phyloP scores from a whole-genome alignment of 2,888 invertebrate species.

The Microplitis manilae region DNA sequence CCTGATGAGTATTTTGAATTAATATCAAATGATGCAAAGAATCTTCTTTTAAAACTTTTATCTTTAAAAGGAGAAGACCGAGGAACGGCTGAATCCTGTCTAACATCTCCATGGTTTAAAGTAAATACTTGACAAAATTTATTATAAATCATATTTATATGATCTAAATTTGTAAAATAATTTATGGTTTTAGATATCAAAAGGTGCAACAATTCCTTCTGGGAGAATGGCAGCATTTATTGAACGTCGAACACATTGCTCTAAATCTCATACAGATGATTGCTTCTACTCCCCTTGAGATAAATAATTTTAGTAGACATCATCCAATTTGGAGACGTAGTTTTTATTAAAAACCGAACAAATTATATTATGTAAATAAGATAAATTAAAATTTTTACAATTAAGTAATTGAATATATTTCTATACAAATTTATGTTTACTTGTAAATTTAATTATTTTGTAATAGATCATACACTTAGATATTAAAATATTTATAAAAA shows the following conservation, averaged over 20 bases:
- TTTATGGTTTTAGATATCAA: conserved; percentile 59
- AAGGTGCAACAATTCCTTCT: conserved; percentile 67
- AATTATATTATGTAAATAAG: conserved; percentile 46
- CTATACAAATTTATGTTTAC: conserved; percentile 11
- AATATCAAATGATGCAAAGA: conserved; percentile 80
- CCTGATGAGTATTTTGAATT: conserved; percentile 84
- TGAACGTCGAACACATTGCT: conserved; percentile 67
- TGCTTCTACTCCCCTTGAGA: conserved; percentile 56
- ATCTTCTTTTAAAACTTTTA: conserved; percentile 78
- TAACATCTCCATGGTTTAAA: conserved; percentile 73
- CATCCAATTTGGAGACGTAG: conserved; percentile 6
- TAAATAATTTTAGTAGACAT: conserved; percentile 4
- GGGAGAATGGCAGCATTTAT: conserved; percentile 68
- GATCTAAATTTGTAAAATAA: background rate
- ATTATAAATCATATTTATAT: background rate
- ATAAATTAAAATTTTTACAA: conserved; percentile 49
- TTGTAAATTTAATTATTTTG: conserved; percentile 15
- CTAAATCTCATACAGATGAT: conserved; percentile 67
- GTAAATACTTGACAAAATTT: conserved; percentile 51
- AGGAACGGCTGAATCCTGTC: conserved; percentile 71
- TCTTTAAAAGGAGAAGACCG: conserved; percentile 75
- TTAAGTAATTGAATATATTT: conserved; percentile 37
- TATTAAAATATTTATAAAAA: background rate
- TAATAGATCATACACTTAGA: background rate
- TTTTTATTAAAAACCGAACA: conserved; percentile 10